Percentiles rank a stretch among this genome's conserved stretches.
These are phyloP conservation scores for Strigops habroptila DNA, from an alignment of 2,113 vertebrate genomes.

Conservation along the genomic window DNA sequence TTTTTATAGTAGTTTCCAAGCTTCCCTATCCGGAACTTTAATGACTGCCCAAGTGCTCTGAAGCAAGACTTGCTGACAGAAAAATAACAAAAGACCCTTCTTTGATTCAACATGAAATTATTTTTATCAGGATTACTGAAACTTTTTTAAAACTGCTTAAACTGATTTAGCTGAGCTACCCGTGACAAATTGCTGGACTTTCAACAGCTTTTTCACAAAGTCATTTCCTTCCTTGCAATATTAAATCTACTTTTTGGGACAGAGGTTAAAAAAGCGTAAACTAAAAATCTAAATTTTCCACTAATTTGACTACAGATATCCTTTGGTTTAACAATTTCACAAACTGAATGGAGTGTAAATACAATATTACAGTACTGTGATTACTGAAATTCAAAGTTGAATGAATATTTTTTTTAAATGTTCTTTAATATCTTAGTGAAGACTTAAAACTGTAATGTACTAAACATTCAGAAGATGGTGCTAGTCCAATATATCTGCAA, in stretches of 20 bases:
- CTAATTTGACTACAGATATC: neutral
- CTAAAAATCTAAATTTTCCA: neutral
- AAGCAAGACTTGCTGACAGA: neutral
- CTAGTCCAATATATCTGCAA: slow-evolving; percentile 45
- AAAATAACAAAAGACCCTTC: neutral
- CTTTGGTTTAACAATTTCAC: neutral
- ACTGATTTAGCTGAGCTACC: neutral
- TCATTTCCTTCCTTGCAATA: neutral
- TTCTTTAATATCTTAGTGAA: neutral
- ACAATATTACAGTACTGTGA: neutral
- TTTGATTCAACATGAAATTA: neutral
- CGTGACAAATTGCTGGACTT: neutral
- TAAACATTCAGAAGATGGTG: slow-evolving; percentile 65
- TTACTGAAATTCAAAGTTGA: neutral
- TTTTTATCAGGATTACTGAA: neutral
- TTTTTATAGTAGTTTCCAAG: neutral
- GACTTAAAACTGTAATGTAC: slow-evolving; percentile 42
- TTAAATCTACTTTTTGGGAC: neutral
- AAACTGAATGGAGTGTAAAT: neutral
- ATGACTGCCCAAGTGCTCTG: neutral
- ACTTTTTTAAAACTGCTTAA: neutral
- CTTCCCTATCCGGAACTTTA: neutral
- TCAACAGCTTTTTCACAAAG: neutral
- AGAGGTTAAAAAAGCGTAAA: neutral
- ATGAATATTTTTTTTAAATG: neutral